Percentiles rank a stretch among this genome's conserved stretches.
Evolutionary conservation across 1,140 invertebrate species (phyloP).

Genomic region (Euwallacea similis): DNA sequence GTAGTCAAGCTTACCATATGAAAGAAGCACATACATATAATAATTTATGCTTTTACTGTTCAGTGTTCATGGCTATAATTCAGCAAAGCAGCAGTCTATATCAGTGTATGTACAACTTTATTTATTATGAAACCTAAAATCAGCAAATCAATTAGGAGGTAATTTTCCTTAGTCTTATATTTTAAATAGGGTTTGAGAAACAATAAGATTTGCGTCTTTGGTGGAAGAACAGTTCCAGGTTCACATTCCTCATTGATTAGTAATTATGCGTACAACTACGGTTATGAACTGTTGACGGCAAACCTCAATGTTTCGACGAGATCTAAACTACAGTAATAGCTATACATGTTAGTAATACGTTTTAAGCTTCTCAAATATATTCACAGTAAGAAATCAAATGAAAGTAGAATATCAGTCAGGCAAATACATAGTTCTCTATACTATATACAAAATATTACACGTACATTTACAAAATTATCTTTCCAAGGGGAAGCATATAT

Average conservation of each 20-base stretch:
- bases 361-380: constrained; percentile 21
- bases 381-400: constrained; percentile 8
- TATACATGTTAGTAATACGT: constrained; percentile 21
- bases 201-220: too few relatives aligned
- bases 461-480: constrained; percentile 37
- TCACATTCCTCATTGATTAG: too few relatives aligned
- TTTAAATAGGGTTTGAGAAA: too few relatives aligned
- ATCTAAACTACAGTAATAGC: constrained; percentile 25
- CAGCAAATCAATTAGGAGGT: too few relatives aligned
- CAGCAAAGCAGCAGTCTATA: constrained; percentile 34
- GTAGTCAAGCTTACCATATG: neutral
- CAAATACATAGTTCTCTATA: constrained; percentile 40
- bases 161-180: too few relatives aligned
- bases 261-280: too few relatives aligned
- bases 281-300: too few relatives aligned
- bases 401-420: constrained; percentile 40
- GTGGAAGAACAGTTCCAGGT: too few relatives aligned
- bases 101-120: constrained; percentile 25
- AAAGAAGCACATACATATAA: constrained; percentile 14
- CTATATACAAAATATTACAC: constrained; percentile 35
- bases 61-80: constrained; percentile 16
- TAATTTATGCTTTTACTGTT: constrained; percentile 4
- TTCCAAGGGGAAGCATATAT: constrained; percentile 12
- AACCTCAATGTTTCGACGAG: neutral
- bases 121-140: neutral